Conservation (phyloP, 2,113 vertebrate genomes). For the Falcunculus frontatus region DNA sequence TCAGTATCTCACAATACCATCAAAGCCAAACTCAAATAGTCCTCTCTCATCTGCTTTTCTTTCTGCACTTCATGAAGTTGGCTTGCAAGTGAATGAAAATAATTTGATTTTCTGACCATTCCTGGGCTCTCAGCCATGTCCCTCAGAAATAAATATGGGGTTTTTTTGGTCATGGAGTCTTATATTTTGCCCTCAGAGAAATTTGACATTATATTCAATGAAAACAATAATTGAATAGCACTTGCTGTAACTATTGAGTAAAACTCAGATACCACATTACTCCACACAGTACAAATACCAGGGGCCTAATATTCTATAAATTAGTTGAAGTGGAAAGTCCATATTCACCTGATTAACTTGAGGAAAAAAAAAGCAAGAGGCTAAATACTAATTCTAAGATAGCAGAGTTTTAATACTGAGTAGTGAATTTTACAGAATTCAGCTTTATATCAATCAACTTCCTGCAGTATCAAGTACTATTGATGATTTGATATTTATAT, state of each 20-base stretch:
- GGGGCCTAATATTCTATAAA: neutral
- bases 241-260: neutral
- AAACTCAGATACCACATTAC: neutral
- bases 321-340: neutral
- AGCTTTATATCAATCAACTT: neutral
- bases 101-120: neutral
- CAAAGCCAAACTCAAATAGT: neutral
- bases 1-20: neutral
- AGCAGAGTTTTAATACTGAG: fast-evolving
- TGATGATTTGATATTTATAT: neutral
- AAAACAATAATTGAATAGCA: neutral
- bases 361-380: neutral
- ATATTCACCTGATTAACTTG: neutral
- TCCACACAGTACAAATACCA: neutral
- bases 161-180: neutral
- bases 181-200: neutral
- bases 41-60: neutral
- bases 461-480: neutral
- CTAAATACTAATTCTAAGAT: neutral
- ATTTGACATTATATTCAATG: neutral
- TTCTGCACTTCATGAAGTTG: neutral
- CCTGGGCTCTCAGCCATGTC: neutral
- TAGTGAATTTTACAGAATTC: neutral
- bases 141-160: neutral
- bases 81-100: neutral